Percentiles rank a stretch among this genome's conserved stretches.
These are phyloP conservation scores for Orestias chungarensis DNA, from an alignment of 2,797 vertebrate genomes.

Conservation along the genomic window DNA sequence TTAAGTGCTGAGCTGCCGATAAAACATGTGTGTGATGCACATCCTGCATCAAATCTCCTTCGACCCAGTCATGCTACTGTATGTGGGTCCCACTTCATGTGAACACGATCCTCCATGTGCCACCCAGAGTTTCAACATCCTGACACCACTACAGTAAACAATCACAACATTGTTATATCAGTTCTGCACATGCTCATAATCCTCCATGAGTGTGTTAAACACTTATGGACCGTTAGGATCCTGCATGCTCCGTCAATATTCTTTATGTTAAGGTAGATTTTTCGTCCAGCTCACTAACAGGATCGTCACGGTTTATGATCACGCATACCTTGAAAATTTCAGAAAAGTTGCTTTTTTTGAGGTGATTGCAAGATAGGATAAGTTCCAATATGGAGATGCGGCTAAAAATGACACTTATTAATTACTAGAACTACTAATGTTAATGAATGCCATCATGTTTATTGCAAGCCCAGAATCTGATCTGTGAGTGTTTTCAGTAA, in stretches of 20 bases:
- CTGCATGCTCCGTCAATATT: background rate
- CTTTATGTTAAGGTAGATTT: background rate
- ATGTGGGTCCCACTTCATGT: background rate
- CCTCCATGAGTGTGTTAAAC: background rate
- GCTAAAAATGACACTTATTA: background rate
- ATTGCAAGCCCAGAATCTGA: background rate
- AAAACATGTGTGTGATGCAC: background rate
- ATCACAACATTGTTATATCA: background rate
- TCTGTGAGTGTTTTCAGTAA: slow-evolving; percentile 1
- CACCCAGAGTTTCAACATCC: background rate
- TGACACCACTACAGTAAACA: background rate
- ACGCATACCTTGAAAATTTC: background rate
- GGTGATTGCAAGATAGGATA: background rate
- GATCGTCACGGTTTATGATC: too few species aligned
- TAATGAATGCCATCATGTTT: background rate
- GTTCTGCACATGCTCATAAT: background rate
- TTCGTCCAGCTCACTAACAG: background rate
- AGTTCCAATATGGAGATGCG: background rate
- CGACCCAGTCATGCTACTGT: too few species aligned
- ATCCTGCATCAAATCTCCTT: too few species aligned
- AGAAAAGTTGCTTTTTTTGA: background rate
- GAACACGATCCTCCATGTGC: background rate
- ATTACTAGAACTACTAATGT: background rate
- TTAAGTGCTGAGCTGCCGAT: background rate
- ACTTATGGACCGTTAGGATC: too few species aligned